Evolutionary conservation across 1,140 invertebrate species (phyloP).

Genomic region (Leptinotarsa defecta): DNA sequence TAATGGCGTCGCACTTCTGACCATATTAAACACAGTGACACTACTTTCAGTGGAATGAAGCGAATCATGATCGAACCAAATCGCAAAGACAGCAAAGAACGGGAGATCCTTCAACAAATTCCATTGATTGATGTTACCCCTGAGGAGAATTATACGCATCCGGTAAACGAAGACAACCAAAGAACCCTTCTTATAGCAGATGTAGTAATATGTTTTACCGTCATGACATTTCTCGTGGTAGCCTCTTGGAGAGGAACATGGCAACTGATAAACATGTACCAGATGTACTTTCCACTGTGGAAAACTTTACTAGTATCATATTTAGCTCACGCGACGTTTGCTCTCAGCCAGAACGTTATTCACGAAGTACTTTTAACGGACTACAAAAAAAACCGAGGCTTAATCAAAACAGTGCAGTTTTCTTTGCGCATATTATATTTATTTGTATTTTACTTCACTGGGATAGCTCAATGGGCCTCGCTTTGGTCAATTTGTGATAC

Average conservation of each 20-base stretch:
- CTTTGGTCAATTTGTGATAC: conserved; percentile 68
- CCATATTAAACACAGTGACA: too few relatives aligned
- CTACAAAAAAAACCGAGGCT: neutral
- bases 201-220: conserved; percentile 64
- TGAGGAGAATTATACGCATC: too few relatives aligned
- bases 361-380: conserved; percentile 48
- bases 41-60: too few relatives aligned
- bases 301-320: conserved; percentile 59
- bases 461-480: conserved; percentile 68
- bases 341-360: conserved; percentile 60
- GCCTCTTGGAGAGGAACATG: conserved; percentile 70
- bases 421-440: conserved; percentile 58
- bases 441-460: conserved; percentile 62
- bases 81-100: too few relatives aligned
- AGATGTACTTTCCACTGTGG: conserved; percentile 57
- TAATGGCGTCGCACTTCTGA: too few relatives aligned
- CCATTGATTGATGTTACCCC: too few relatives aligned
- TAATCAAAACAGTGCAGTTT: neutral
- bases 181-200: conserved; percentile 58
- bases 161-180: too few relatives aligned
- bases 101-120: too few relatives aligned
- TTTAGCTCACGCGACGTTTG: conserved; percentile 57
- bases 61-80: too few relatives aligned
- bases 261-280: conserved; percentile 65
- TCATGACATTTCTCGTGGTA: conserved; percentile 68